Evolutionary conservation across 2,113 vertebrate genomes (phyloP).

Genomic region (Spheniscus mendiculus): DNA sequence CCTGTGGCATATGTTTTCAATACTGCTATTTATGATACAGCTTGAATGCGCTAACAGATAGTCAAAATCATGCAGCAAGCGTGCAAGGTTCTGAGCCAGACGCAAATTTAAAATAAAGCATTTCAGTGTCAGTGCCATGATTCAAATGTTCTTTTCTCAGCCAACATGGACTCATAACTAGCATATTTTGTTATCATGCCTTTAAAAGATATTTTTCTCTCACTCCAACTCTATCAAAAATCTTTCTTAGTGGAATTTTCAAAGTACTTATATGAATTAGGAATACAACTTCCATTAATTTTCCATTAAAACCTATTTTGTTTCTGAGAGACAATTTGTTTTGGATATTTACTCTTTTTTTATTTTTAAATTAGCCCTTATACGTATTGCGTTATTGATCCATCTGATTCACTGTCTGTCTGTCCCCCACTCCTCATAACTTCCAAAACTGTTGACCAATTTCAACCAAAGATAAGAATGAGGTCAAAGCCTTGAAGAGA

Average conservation of each 20-base stretch:
- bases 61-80: slow-evolving; percentile 24
- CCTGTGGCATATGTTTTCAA: slow-evolving; percentile 45
- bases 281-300: not conserved
- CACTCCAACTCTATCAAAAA: not conserved
- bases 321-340: not conserved
- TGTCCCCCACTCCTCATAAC: not conserved
- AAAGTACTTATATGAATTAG: not conserved
- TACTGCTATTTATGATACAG: slow-evolving; percentile 51
- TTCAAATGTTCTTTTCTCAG: slow-evolving; percentile 35
- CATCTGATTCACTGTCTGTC: not conserved
- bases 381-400: not conserved
- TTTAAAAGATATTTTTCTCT: slow-evolving; percentile 2
- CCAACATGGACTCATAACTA: not conserved
- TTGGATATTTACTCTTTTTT: not conserved
- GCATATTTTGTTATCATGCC: not conserved
- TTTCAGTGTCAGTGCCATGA: slow-evolving; percentile 7
- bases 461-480: not conserved
- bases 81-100: slow-evolving; percentile 26
- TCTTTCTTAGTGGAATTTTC: not conserved
- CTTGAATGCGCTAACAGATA: slow-evolving; percentile 17
- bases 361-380: not conserved
- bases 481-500: not conserved
- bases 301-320: not conserved
- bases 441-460: not conserved
- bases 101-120: slow-evolving; percentile 4